Base-by-base conservation (phyloP, 2,113 vertebrate species). In the Tupaia tana region DNA sequence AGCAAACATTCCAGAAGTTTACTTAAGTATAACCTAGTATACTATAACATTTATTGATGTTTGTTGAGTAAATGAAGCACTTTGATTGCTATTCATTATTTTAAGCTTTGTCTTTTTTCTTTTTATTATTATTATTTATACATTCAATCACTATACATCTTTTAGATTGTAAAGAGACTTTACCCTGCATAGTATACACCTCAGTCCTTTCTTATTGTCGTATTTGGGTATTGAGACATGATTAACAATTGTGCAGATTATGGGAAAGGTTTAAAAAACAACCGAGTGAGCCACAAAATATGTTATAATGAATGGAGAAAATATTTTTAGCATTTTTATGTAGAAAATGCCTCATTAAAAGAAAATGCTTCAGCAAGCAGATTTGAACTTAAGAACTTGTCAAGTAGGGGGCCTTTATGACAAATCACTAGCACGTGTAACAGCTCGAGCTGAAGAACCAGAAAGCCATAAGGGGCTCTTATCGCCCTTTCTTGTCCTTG, bases 291-390 rank as follows among this genome's bases (percentile, higher is more conserved):
- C 90, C 82, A 80, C 74, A 95, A 96, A 96, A 89, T 63, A 95
- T 87, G 63, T 96, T 93, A 95, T 93, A 97, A 96, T 95, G 78
- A 97, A 96, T 94, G 82, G 91, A 69, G 70, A 96, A 95, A 93
- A 94, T 86, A 92, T 92, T 96, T 96, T 97, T 95, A 92, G 93
- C 91, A 91, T 96, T 97, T 96, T 97, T 77, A 94, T 95, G 92
- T 89, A 96, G 89, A 97, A 96, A 97, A 92, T 96, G 83, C 70
- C 91, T 97, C 95, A 97, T 97, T 97, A 97, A 96, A 97, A 97
- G 79, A 93, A 95, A 97, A 95, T 67, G 86, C 92, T 92, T 92
- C 63, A 43, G 94, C 82, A 97, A 97, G 95, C 86, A 91, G 74
- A 95, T 94, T 89, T 92, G 86, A 84, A 79, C 59, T 95, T 95